phyloP scores from a whole-genome alignment of 1,140 invertebrate genomes.

The Conus ventricosus region DNA sequence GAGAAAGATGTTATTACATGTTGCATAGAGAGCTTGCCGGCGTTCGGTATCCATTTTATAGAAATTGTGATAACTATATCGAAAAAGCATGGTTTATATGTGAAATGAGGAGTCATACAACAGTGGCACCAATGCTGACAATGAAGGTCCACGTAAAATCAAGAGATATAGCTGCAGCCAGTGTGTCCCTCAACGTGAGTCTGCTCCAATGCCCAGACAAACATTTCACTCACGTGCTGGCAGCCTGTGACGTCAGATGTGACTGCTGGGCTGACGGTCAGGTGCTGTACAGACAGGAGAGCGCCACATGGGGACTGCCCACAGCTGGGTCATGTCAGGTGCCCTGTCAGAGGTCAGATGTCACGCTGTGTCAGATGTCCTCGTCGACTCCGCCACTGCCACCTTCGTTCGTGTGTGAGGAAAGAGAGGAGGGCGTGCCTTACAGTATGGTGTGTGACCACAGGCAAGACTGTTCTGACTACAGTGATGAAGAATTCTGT shows the following conservation, averaged over 20 bases:
- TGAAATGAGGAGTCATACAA: background rate
- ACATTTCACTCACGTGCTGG: background rate
- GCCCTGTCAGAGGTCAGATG: background rate
- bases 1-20: background rate
- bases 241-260: background rate
- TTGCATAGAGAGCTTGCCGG: background rate
- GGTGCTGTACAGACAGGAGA: background rate
- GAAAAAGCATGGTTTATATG: background rate
- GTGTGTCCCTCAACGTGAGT: background rate
- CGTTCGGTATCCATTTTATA: background rate
- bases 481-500: background rate
- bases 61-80: background rate
- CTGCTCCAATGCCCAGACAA: background rate
- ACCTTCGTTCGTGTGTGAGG: background rate
- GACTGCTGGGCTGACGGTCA: background rate
- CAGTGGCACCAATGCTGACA: background rate
- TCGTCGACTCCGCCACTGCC: background rate
- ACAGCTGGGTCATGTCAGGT: background rate
- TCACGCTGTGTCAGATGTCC: too few species aligned
- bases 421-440: background rate
- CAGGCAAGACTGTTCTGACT: background rate
- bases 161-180: too few species aligned
- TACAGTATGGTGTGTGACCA: constrained; percentile 15
- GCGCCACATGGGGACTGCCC: background rate
- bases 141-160: too few species aligned